Percentiles rank a stretch among this genome's conserved stretches.
Conservation (phyloP, 2,888 invertebrate species). For the Allacma fusca region DNA sequence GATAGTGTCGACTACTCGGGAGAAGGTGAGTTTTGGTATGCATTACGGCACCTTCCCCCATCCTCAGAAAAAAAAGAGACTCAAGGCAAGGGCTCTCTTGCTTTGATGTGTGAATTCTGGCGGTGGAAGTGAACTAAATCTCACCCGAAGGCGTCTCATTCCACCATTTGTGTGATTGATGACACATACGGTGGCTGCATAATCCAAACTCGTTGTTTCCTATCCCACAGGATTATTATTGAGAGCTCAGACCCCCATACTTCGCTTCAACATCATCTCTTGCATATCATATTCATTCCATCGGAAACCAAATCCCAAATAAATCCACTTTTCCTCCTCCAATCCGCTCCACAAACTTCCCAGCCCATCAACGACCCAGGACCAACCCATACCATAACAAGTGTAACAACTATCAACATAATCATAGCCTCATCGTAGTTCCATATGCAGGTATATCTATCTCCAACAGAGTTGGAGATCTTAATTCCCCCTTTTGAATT, state of each 20-base stretch:
- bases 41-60: constrained; percentile 60
- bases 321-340: constrained; percentile 45
- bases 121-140: constrained; percentile 50
- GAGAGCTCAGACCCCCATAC: constrained; percentile 37
- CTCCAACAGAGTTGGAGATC: too few relatives aligned
- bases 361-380: not conserved
- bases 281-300: constrained; percentile 44
- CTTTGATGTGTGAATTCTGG: constrained; percentile 57
- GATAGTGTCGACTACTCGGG: too few relatives aligned
- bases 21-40: constrained; percentile 59
- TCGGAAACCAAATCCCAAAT: constrained; percentile 39
- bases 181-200: constrained; percentile 61
- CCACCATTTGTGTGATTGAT: constrained; percentile 61
- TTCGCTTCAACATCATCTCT: constrained; percentile 29
- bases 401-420: not conserved
- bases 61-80: constrained; percentile 16
- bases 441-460: too few relatives aligned
- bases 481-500: not conserved
- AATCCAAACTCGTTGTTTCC: constrained; percentile 61
- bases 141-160: constrained; percentile 54
- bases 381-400: too few relatives aligned
- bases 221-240: constrained; percentile 58
- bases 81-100: constrained; percentile 32
- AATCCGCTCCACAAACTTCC: constrained; percentile 24
- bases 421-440: not conserved